phyloP scores from a whole-genome alignment of 2,797 vertebrate genomes.

The Calcarius lapponicus region DNA sequence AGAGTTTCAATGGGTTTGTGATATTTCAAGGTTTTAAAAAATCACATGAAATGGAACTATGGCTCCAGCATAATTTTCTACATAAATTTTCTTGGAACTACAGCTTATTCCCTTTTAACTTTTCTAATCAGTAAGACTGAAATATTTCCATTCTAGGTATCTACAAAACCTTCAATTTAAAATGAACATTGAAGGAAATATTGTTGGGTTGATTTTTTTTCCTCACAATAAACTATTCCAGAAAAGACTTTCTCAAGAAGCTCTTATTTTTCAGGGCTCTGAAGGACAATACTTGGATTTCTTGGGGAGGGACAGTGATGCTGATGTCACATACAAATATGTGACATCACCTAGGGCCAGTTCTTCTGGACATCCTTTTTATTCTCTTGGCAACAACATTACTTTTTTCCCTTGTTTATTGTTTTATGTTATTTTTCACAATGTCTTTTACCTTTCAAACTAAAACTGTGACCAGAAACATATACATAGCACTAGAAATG shows the following conservation, averaged over 20 bases:
- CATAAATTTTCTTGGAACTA: neutral
- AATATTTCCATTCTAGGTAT: neutral
- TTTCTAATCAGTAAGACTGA: neutral
- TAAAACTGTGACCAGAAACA: neutral
- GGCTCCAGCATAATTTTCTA: neutral
- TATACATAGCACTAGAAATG: neutral
- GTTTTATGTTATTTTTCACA: neutral
- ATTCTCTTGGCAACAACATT: neutral
- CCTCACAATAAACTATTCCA: neutral
- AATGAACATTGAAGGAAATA: neutral
- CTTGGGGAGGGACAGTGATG: neutral
- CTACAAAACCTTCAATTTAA: neutral
- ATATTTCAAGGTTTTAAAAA: neutral
- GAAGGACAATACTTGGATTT: neutral
- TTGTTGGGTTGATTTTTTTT: fast-evolving
- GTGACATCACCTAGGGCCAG: neutral
- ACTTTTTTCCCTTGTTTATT: neutral
- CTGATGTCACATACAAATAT: neutral
- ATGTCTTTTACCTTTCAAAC: neutral
- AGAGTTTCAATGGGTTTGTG: neutral
- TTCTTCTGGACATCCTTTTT: neutral
- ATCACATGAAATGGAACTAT: neutral
- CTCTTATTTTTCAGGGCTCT: neutral
- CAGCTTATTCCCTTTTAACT: neutral
- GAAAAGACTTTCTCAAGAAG: neutral